Evolutionary conservation across 2,113 vertebrate species (phyloP), one percentile per base, ranked within the genome.

Genomic region (Malurus alboscapulatus): DNA sequence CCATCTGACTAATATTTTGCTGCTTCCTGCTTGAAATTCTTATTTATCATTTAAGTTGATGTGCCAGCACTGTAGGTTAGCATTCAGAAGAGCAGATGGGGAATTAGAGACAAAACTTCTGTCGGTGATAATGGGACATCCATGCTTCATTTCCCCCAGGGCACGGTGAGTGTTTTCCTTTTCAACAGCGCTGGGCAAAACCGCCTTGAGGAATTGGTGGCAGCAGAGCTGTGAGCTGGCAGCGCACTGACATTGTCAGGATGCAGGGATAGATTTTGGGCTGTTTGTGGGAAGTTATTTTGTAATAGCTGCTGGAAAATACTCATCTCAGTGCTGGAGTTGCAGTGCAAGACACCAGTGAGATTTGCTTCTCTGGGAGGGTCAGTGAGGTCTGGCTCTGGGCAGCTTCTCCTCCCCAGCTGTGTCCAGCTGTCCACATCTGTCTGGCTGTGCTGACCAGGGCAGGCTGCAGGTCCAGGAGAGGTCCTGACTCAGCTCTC

Each of bases 61-160:
- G 74, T 79, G 79, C 73, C 94, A 88, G 27, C 77, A 79, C 42
- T 30, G 50, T 67, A 86, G 48, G 88, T 92, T 93, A 92, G 36
- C 84, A 75, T 88, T 88, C 87, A 91, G 86, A 92, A 75, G 71
- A 91, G 74, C 82, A 91, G 94, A 93, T 85, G 81, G 92, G 84
- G 87, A 95, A 95, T 92, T 91, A 92, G 90, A 91, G 48, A 76
- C 68, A 61, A 87, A 96, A 95, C 92, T 96, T 95, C 94, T 93
- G 95, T 88, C 92, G 76, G 54, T 45, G 84, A 67, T 87, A 91
- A 88, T 7, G 1, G 93, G 92, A 88, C 93, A 93, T 95, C 79
- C 72, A 83, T 24, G 13, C 85, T 92, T 93, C 84, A 44, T 89
- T 92, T 94, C 78, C 93, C 61, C 18, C 38, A 66, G 92, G 94